A percentile compares a stretch with the other conserved stretches of the same genome.
Conservation (phyloP, 2,888 invertebrate genomes). For the Noctua janthina region DNA sequence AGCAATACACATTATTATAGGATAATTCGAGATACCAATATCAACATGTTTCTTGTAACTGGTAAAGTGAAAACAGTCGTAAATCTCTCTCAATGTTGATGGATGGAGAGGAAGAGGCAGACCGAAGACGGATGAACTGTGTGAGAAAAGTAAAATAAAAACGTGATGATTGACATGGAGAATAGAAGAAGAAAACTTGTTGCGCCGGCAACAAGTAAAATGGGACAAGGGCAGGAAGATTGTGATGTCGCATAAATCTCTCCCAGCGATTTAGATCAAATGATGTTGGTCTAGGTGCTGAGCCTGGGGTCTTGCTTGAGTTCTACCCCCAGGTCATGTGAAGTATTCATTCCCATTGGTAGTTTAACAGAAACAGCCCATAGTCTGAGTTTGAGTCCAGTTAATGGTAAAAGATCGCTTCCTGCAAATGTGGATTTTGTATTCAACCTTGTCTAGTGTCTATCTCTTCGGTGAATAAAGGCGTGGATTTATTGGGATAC, state of each 20-base stretch:
- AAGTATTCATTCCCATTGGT: background rate
- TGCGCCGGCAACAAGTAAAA: background rate
- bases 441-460: background rate
- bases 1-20: background rate
- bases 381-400: background rate
- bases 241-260: background rate
- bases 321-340: background rate
- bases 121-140: background rate
- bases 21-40: background rate
- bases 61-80: background rate
- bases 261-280: background rate
- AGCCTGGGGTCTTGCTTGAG: background rate
- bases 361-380: background rate
- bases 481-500: background rate
- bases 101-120: too few relatives aligned
- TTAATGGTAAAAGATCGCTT: background rate
- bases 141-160: background rate
- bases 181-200: background rate
- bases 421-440: background rate
- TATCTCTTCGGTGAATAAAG: background rate
- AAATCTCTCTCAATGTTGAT: background rate
- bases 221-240: background rate
- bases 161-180: background rate
- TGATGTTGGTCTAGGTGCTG: background rate
- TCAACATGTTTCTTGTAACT: slow-evolving; percentile 4